These are phyloP conservation scores for Cacatua alba DNA, from an alignment of 2,113 vertebrate species.

Conservation along the genomic window DNA sequence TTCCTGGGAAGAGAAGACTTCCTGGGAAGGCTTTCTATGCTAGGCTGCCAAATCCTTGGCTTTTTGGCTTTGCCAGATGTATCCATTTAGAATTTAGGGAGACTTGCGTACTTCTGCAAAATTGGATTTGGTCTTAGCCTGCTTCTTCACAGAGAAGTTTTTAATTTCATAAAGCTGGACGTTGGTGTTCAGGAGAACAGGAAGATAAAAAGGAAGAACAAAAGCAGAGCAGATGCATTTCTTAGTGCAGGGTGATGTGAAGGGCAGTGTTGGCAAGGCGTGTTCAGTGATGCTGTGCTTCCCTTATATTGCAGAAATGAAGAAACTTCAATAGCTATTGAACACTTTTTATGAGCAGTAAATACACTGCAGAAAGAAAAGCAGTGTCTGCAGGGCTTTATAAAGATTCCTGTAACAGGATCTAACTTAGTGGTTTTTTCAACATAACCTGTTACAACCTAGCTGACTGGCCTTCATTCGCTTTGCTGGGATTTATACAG, in stretches of 20 bases:
- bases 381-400: background rate
- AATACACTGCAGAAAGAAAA: constrained; percentile 24
- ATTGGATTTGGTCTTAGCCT: background rate
- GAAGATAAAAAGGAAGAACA: background rate
- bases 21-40: background rate
- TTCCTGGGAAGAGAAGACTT: background rate
- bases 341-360: background rate
- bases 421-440: background rate
- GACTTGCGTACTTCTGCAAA: background rate
- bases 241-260: rapidly evolving
- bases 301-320: background rate
- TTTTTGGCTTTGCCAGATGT: background rate
- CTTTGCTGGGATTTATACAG: background rate
- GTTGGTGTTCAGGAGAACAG: background rate
- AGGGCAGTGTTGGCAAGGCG: background rate
- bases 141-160: background rate
- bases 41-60: background rate
- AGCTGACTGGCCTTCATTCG: background rate
- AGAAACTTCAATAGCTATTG: constrained; percentile 3
- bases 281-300: background rate
- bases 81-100: background rate
- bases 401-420: constrained; percentile 5
- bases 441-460: background rate
- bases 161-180: background rate
- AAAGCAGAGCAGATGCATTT: background rate